These are phyloP conservation scores for Hydropsyche tenuis DNA, from an alignment of 1,140 invertebrate species.

Conservation along the genomic window DNA sequence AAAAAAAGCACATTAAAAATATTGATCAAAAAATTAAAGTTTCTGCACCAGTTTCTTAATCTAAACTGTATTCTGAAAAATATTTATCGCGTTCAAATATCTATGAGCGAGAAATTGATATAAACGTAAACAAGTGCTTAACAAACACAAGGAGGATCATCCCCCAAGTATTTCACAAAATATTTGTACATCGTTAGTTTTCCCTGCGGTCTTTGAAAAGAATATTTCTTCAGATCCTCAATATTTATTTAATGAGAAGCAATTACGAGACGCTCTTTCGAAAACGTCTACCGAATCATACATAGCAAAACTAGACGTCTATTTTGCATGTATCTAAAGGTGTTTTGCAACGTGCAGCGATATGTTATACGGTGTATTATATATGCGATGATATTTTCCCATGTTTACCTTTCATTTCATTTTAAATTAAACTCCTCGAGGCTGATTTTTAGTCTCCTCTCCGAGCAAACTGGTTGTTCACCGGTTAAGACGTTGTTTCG, in stretches of 20 bases:
- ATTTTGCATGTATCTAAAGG: neutral
- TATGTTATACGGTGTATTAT: slow-evolving; percentile 32
- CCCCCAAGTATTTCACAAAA: no score
- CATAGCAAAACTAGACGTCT: neutral
- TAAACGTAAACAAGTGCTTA: no score
- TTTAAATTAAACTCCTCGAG: slow-evolving; percentile 48
- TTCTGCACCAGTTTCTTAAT: no score
- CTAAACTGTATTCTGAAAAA: no score
- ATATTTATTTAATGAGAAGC: slow-evolving; percentile 36
- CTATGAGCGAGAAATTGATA: no score
- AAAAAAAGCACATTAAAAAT: no score
- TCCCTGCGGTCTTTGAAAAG: neutral
- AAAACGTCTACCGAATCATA: no score
- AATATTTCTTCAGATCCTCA: no score
- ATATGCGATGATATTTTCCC: slow-evolving; percentile 20
- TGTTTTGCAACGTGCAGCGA: slow-evolving; percentile 28
- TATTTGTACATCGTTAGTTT: slow-evolving; percentile 8
- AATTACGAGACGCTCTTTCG: slow-evolving; percentile 9
- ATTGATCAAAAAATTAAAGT: no score
- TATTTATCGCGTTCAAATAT: no score
- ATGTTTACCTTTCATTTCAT: slow-evolving; percentile 49
- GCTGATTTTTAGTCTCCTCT: slow-evolving; percentile 37
- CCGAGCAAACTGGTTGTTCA: neutral
- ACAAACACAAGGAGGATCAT: no score
- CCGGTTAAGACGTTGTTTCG: slow-evolving; percentile 25